Conservation (phyloP, 2,113 vertebrate genomes). For the Cacatua alba region DNA sequence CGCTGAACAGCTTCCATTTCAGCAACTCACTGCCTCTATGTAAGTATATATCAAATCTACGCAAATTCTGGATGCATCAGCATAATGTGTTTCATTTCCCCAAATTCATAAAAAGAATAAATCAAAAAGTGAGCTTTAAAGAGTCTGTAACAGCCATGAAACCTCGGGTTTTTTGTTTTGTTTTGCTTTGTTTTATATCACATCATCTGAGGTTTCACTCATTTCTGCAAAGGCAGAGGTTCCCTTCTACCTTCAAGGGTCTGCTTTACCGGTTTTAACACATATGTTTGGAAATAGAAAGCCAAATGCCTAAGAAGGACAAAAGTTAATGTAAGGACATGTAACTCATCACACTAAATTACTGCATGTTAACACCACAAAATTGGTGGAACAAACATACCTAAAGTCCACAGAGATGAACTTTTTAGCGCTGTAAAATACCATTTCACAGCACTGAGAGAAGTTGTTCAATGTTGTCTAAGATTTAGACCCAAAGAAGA, state of each 20-base stretch:
- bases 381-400: not conserved
- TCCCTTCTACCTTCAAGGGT: not conserved
- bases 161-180: not conserved
- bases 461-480: not conserved
- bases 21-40: not conserved
- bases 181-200: not conserved
- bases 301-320: not conserved
- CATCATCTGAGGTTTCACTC: not conserved
- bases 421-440: not conserved
- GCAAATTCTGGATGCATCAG: not conserved
- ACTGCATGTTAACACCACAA: not conserved
- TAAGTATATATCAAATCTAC: not conserved
- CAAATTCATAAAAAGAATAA: not conserved
- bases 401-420: not conserved
- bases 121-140: not conserved
- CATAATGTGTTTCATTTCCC: not conserved
- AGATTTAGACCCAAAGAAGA: not conserved
- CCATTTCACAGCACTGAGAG: not conserved
- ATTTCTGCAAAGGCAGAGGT: not conserved
- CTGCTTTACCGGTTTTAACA: not conserved
- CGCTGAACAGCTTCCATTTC: not conserved
- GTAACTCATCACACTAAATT: not conserved
- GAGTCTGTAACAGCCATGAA: not conserved
- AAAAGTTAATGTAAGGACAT: not conserved
- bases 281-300: not conserved